Conservation (phyloP, 2,113 vertebrate species). For the Nycticryphes semicollaris region DNA sequence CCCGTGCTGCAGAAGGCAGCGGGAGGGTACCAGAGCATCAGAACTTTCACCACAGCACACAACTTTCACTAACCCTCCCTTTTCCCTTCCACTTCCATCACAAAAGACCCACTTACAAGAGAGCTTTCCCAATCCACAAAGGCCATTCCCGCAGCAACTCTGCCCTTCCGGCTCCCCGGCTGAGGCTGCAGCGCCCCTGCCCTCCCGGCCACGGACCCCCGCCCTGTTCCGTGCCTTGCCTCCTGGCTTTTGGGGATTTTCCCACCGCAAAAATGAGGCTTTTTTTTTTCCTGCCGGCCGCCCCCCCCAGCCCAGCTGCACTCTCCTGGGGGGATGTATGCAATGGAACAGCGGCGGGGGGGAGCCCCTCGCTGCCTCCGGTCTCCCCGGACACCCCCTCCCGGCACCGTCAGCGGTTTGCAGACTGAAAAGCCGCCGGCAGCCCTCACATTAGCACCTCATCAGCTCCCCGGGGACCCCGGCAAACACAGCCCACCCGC, state of each 20-base stretch:
- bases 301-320: background rate
- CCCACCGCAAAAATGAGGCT: background rate
- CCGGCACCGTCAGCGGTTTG: constrained; percentile 70
- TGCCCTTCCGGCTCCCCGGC: background rate
- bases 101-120: background rate
- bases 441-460: constrained; percentile 88
- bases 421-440: constrained; percentile 71
- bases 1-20: background rate
- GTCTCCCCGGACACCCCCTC: constrained; percentile 35
- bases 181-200: background rate
- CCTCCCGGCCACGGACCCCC: background rate
- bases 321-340: constrained; percentile 68
- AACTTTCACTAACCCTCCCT: background rate
- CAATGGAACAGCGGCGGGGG: constrained; percentile 35
- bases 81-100: background rate
- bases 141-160: background rate
- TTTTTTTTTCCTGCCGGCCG: background rate
- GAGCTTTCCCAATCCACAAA: background rate
- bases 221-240: no score
- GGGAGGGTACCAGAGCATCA: background rate
- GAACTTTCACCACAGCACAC: constrained; percentile 22
- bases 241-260: background rate
- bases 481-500: constrained; percentile 85
- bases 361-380: constrained; percentile 16
- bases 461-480: constrained; percentile 86